phyloP scores from a whole-genome alignment of 2,797 vertebrate genomes.

The Rhadinocentrus ornatus region DNA sequence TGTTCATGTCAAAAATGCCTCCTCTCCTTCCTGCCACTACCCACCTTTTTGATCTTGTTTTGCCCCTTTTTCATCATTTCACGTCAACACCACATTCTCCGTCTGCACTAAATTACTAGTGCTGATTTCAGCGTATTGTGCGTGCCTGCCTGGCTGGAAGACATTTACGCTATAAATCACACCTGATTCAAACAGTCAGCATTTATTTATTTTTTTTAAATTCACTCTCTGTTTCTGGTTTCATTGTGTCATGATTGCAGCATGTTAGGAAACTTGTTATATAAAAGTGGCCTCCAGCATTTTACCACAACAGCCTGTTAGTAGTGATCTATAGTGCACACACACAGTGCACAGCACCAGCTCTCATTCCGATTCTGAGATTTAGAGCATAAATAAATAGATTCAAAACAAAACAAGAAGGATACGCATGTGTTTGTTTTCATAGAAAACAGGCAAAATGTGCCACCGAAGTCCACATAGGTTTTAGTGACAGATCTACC shows the following conservation, averaged over 20 bases:
- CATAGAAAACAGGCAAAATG: constrained; percentile 30
- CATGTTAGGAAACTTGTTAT: constrained; percentile 58
- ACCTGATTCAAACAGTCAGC: constrained; percentile 18
- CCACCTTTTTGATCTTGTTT: constrained; percentile 41
- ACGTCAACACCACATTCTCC: neutral
- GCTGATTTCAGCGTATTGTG: constrained; percentile 24
- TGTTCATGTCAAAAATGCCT: constrained; percentile 59
- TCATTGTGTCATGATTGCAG: constrained; percentile 41
- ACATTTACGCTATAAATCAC: constrained; percentile 17
- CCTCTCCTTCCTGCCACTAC: constrained; percentile 24
- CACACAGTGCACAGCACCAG: neutral
- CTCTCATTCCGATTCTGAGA: constrained; percentile 37
- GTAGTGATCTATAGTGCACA: neutral
- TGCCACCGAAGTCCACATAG: constrained; percentile 73
- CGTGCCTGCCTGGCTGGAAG: constrained; percentile 4
- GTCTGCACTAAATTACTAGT: constrained; percentile 21
- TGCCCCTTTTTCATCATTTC: constrained; percentile 50
- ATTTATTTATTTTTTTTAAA: neutral
- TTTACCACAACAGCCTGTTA: constrained; percentile 38
- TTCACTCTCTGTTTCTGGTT: constrained; percentile 4
- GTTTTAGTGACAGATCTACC: constrained; percentile 69
- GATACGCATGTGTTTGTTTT: constrained; percentile 20
- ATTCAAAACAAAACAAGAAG: neutral
- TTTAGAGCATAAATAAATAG: constrained; percentile 2
- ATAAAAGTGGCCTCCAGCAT: constrained; percentile 54